Base-by-base conservation (phyloP, 1,140 invertebrate species). In the Euwallacea similis region DNA sequence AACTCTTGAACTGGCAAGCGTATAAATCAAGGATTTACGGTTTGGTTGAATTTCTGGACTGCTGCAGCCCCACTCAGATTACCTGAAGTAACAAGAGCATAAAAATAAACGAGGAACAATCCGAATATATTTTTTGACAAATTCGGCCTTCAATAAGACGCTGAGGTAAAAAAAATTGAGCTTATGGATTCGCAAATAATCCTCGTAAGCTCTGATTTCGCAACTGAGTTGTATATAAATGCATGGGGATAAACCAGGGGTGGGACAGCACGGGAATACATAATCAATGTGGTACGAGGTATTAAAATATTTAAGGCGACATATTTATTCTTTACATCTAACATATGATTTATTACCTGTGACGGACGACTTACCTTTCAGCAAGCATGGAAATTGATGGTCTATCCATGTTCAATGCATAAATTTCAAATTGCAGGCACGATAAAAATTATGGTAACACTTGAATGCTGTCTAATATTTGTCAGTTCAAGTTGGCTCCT, bases 121-220 rank as follows among this genome's bases (percentile, higher is more conserved):
- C 16, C 50, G 64, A 55, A 58, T 55, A 58, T 42, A 42, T 55
- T 55, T 66, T 66, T 66, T 66, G 64, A 66, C 44, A 66, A 66
- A 66, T 66, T 47, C 43, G 42, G 53, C 41, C 10, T 55, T 47
- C 64, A 71, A 71, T 66, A 44, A 42, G 6, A 53, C 59, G 68
- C 41, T 16, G 16, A 7, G 55, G 54, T 66, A 71, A 66, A 54
- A 71, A 71, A 63, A 66, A 71, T 71, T 33, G 21, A 60, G 69
- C 63, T 63, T 56, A 66, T 66, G 66, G 69, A 61, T 71, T 71
- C 41, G 42, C n/a, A 71, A 56, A 71, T 71, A 46, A 42, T 66
- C 13, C 60, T 42, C 58, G 53, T 71, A 71, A 71, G 66, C 66
- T 47, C 1, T 13, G 46, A 47, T 47, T 13, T 47, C 46, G n/a